phyloP scores from a whole-genome alignment of 2,888 invertebrate genomes.

The Chrysopilus asiliformis region DNA sequence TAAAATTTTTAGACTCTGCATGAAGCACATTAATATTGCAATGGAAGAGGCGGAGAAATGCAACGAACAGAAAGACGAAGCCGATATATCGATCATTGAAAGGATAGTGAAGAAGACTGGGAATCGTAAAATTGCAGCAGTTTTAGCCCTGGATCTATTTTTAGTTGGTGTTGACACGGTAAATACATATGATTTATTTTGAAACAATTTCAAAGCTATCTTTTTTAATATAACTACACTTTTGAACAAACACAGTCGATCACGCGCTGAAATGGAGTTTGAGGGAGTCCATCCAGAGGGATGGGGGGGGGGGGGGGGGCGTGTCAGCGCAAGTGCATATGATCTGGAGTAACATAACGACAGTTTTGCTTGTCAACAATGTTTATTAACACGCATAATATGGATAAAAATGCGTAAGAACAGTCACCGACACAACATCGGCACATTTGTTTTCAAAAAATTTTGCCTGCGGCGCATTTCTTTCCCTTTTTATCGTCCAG shows the following conservation, averaged over 20 bases:
- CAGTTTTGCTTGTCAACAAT: no score
- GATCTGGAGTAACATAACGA: no score
- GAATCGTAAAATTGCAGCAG: conserved; percentile 48
- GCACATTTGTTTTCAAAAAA: no score
- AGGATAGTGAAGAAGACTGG: conserved; percentile 42
- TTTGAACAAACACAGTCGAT: no score
- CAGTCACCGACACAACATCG: no score
- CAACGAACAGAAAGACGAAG: conserved; percentile 27
- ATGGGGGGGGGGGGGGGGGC: neutral
- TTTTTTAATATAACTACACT: conserved; percentile 3
- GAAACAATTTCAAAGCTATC: neutral
- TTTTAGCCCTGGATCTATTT: conserved; percentile 62
- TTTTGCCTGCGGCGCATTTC: no score
- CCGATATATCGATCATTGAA: conserved; percentile 43
- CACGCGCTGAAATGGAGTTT: no score
- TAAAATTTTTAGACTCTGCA: conserved; percentile 37
- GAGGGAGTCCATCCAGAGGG: no score
- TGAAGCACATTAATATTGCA: conserved; percentile 42
- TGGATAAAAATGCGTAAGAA: no score
- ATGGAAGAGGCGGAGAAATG: conserved; percentile 37
- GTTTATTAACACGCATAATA: no score
- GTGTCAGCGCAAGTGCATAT: no score
- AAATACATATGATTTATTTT: conserved; percentile 16
- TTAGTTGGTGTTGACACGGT: conserved; percentile 71
- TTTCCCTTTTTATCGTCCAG: no score